Conservation (phyloP, 2,888 invertebrate species). For the Cistogaster globosa region DNA sequence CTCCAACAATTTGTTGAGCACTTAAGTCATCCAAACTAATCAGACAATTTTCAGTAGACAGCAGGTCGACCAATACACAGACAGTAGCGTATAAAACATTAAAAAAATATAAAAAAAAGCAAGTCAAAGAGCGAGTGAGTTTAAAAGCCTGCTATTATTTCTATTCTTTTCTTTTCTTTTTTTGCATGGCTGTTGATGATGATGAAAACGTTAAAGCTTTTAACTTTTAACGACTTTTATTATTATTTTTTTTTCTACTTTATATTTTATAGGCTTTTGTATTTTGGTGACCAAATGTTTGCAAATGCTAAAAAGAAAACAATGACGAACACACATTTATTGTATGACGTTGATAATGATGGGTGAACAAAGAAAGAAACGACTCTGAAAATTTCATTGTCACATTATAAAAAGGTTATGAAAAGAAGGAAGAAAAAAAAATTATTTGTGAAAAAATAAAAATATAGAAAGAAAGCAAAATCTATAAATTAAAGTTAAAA, state of each 20-base stretch:
- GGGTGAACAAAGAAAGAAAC: conserved; percentile 35
- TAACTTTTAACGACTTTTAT: conserved; percentile 25
- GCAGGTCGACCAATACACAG: background rate
- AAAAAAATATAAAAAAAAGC: background rate
- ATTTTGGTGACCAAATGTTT: conserved; percentile 52
- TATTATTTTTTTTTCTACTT: background rate
- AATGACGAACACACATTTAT: conserved; percentile 15
- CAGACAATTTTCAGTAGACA: conserved; percentile 11
- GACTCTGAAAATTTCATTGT: conserved; percentile 32
- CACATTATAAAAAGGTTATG: background rate
- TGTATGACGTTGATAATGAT: conserved; percentile 6
- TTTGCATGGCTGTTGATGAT: background rate
- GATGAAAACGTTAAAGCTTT: conserved; percentile 22
- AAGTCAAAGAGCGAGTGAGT: conserved; percentile 4
- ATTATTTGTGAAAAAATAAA: background rate
- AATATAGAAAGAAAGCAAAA: too few relatives aligned
- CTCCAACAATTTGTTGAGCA: conserved; percentile 1
- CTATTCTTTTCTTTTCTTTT: background rate
- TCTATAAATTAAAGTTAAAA: too few relatives aligned
- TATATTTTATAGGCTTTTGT: background rate
- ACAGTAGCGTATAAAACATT: conserved; percentile 10
- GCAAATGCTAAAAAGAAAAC: conserved; percentile 22
- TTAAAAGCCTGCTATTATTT: conserved; percentile 12
- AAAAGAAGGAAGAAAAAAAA: conserved; percentile 1
- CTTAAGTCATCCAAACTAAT: background rate